Evolutionary conservation across 92 coral and sea anemone species (phyloP).

Genomic region (Siderastrea siderea): DNA sequence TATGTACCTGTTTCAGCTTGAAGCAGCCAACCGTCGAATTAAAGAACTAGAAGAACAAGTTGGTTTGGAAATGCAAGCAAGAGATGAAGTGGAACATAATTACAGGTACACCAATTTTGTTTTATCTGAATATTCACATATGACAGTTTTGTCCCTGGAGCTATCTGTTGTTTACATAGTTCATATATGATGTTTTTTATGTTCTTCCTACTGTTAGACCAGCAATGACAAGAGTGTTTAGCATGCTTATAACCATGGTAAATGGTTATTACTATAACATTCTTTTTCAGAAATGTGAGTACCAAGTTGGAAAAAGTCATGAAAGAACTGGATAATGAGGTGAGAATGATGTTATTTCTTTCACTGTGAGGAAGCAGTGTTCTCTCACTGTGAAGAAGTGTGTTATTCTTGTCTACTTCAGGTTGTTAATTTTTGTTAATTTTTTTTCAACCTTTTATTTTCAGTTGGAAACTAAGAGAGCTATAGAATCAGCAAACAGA

Average conservation of each 20-base stretch:
- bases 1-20: slow-evolving; percentile 54
- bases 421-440: neutral
- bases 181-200: too few relatives aligned
- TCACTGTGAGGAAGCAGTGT: neutral
- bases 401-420: neutral
- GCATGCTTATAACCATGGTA: neutral
- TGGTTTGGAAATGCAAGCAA: slow-evolving; percentile 73
- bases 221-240: too few relatives aligned
- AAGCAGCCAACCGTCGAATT: slow-evolving; percentile 75
- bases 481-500: slow-evolving; percentile 89
- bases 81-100: slow-evolving; percentile 90
- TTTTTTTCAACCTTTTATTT: neutral
- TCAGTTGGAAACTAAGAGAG: slow-evolving; percentile 89
- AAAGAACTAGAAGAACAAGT: slow-evolving; percentile 84
- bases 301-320: slow-evolving; percentile 90
- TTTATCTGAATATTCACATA: neutral
- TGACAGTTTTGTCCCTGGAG: too few relatives aligned
- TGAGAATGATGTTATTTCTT: slow-evolving; percentile 7
- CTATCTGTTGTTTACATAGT: too few relatives aligned
- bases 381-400: neutral
- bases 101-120: slow-evolving; percentile 70
- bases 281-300: slow-evolving; percentile 69
- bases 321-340: slow-evolving; percentile 95
- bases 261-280: neutral
- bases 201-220: too few relatives aligned